phyloP scores from a whole-genome alignment of 1,140 invertebrate species.

The Drosophila rufa region DNA sequence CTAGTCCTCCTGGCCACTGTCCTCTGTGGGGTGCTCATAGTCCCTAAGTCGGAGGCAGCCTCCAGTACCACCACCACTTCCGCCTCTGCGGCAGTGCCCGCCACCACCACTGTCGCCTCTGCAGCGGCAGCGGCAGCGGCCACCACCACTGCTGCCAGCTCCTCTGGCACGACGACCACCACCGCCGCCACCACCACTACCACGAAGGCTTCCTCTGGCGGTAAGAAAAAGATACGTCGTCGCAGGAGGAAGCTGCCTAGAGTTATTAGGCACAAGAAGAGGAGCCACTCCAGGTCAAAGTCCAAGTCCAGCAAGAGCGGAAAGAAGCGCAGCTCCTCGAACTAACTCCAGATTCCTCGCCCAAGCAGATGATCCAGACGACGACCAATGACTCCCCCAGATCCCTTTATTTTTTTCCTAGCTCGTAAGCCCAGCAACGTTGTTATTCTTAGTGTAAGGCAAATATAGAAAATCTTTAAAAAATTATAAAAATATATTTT shows the following conservation, averaged over 20 bases:
- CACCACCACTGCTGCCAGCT: background rate
- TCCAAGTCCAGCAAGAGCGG: too few relatives aligned
- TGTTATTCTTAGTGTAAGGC: background rate
- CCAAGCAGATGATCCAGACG: background rate
- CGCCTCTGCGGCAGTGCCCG: background rate
- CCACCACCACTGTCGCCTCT: background rate
- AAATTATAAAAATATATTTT: too few relatives aligned
- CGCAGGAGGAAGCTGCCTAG: too few relatives aligned
- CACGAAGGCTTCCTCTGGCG: too few relatives aligned
- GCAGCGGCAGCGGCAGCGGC: background rate
- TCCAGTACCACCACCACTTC: conserved; percentile 5
- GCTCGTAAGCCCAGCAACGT: background rate
- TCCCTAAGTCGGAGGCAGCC: conserved; percentile 1
- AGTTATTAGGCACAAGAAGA: accelerated
- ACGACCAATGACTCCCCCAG: background rate
- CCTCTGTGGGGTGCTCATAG: background rate
- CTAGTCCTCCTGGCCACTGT: background rate
- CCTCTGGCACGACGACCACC: background rate
- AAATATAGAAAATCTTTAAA: background rate
- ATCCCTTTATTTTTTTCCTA: background rate
- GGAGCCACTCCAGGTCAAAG: background rate
- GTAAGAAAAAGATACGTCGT: too few relatives aligned
- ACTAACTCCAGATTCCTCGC: background rate
- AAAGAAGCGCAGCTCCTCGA: background rate
- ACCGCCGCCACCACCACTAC: background rate